Conservation (phyloP, 2,888 invertebrate species). For the Diplazon laetatorius region DNA sequence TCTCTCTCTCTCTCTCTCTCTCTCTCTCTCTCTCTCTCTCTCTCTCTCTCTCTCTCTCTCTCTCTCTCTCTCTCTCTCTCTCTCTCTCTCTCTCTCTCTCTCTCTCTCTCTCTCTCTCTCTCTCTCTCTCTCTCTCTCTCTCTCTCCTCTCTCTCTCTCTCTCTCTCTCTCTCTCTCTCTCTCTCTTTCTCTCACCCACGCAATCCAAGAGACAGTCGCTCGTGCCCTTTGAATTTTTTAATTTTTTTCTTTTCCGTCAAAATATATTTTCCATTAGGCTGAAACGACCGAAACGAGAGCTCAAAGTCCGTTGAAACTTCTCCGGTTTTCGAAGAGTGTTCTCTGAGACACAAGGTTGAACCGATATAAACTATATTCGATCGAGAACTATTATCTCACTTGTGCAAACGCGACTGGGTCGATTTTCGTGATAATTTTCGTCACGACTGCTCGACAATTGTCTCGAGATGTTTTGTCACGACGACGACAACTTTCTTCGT, state of each 20-base stretch:
- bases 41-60: too few species aligned
- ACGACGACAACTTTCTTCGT: too few species aligned
- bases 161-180: too few species aligned
- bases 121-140: too few species aligned
- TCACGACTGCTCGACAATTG: not conserved
- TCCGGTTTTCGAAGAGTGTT: not conserved
- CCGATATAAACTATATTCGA: too few species aligned
- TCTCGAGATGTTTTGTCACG: too few species aligned
- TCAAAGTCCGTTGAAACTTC: slow-evolving; percentile 35
- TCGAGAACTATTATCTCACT: slow-evolving; percentile 42
- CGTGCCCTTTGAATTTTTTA: slow-evolving; percentile 26
- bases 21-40: too few species aligned
- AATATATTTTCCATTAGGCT: not conserved
- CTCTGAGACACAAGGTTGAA: not conserved
- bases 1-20: too few species aligned
- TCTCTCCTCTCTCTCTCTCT: too few species aligned
- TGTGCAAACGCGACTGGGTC: slow-evolving; percentile 27
- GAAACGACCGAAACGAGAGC: slow-evolving; percentile 37
- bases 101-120: too few species aligned
- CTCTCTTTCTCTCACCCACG: not conserved
- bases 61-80: too few species aligned
- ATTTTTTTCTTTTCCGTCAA: not conserved
- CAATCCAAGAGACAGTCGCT: slow-evolving; percentile 14
- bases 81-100: too few species aligned
- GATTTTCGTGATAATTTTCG: slow-evolving; percentile 33